phyloP scores from a whole-genome alignment of 2,797 vertebrate species.

The Sebastes diploproa region DNA sequence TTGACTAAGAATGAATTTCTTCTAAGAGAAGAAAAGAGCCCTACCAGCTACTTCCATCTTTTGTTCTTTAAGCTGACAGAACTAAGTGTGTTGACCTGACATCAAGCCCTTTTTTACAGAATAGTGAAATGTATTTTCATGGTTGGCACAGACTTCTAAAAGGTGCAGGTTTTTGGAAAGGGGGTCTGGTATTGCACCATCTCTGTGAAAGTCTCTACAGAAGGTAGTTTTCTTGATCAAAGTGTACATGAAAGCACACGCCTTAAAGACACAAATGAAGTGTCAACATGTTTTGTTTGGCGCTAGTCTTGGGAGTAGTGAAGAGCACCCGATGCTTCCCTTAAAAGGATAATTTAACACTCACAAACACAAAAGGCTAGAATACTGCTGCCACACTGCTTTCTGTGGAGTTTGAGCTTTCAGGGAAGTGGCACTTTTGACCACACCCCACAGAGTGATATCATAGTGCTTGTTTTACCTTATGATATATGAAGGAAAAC shows the following conservation, averaged over 20 bases:
- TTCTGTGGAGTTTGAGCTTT: neutral
- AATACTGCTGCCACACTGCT: conserved; percentile 8
- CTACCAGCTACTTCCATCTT: neutral
- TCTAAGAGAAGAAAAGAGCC: too few relatives aligned
- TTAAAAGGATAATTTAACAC: conserved; percentile 28
- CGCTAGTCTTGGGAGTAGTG: neutral
- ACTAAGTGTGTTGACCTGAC: neutral
- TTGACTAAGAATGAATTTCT: too few relatives aligned
- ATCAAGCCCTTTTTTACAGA: neutral
- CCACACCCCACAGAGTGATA: neutral
- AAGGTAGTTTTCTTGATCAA: neutral
- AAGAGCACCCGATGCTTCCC: neutral
- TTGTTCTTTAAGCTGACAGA: neutral
- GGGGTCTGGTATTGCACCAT: neutral
- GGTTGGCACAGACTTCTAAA: neutral
- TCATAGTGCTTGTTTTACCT: conserved; percentile 10
- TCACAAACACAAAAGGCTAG: conserved; percentile 15
- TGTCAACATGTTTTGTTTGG: neutral
- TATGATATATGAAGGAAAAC: conserved; percentile 5
- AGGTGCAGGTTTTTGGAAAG: conserved; percentile 3
- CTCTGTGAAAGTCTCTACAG: conserved; percentile 2
- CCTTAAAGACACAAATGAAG: conserved; percentile 11
- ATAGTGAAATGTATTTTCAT: neutral
- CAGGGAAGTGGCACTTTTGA: conserved; percentile 1
- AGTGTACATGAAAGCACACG: conserved; percentile 14